Percentiles rank a stretch among this genome's conserved stretches.
Conservation (phyloP, 2,113 vertebrate genomes). For the Semicossyphus pulcher region DNA sequence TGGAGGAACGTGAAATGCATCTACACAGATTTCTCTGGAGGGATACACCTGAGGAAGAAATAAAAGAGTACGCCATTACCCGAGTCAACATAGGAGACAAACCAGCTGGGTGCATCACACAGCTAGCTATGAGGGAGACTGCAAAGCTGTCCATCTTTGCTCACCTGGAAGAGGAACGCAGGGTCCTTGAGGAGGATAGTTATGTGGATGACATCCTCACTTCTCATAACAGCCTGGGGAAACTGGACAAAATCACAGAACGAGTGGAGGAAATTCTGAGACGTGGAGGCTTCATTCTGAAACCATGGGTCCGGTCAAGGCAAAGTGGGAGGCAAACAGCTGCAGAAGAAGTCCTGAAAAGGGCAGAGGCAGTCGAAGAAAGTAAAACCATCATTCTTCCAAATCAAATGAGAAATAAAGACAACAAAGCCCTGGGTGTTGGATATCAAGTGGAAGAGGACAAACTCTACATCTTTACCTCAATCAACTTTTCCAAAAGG, state of each 20-base stretch:
- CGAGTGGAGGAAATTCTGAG: conserved; percentile 25
- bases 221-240: conserved; percentile 5
- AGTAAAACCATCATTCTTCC: not conserved
- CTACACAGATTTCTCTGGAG: conserved; percentile 47
- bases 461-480: conserved; percentile 16
- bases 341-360: not conserved
- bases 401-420: not conserved
- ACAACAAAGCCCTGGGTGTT: conserved; percentile 8
- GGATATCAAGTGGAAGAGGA: conserved; percentile 35
- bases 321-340: conserved; percentile 22
- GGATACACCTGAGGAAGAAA: conserved; percentile 1
- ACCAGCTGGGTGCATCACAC: conserved; percentile 34
- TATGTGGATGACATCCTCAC: conserved; percentile 43
- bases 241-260: conserved; percentile 4
- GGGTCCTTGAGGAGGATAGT: conserved; percentile 27
- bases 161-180: conserved; percentile 18
- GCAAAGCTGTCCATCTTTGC: not conserved
- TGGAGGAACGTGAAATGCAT: conserved; percentile 40
- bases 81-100: conserved; percentile 26
- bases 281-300: conserved; percentile 38
- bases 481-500: conserved; percentile 39
- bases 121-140: conserved; percentile 18
- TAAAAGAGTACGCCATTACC: conserved; percentile 16
- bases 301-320: conserved; percentile 14
- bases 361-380: too few relatives aligned